Conservation (phyloP, 2,797 vertebrate species). For the Carapus acus region DNA sequence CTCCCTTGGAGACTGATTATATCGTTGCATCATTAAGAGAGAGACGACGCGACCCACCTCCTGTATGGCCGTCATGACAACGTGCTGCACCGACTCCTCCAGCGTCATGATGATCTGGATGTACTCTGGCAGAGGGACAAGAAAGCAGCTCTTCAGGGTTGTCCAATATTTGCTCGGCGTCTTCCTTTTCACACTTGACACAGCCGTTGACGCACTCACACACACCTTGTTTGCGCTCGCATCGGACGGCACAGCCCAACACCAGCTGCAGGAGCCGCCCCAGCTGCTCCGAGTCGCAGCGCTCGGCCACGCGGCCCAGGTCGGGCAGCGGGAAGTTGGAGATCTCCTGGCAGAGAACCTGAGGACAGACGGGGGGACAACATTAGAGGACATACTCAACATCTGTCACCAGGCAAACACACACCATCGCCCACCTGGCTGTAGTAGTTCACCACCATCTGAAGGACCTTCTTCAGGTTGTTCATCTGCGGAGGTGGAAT, state of each 20-base stretch:
- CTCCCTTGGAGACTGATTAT: no score
- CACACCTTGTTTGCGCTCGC: constrained; percentile 93
- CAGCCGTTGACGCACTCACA: background rate
- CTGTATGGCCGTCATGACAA: constrained; percentile 98
- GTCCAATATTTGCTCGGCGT: no score
- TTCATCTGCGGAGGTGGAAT: constrained; percentile 83
- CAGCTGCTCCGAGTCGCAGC: constrained; percentile 77
- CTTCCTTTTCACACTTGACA: no score
- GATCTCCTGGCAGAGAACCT: constrained; percentile 89
- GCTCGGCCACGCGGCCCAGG: constrained; percentile 81
- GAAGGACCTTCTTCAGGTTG: constrained; percentile 97
- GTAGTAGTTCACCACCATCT: constrained; percentile 94
- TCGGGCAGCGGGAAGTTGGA: constrained; percentile 86
- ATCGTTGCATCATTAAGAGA: background rate
- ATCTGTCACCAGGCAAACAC: background rate
- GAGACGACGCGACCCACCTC: constrained; percentile 74
- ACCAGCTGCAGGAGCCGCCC: constrained; percentile 92
- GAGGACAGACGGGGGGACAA: constrained; percentile 22
- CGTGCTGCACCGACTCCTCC: constrained; percentile 96
- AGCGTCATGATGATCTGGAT: constrained; percentile 99
- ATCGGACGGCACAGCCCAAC: constrained; percentile 93
- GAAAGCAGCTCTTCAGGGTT: no score
- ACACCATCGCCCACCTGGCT: constrained; percentile 78
- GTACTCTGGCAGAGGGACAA: constrained; percentile 75
- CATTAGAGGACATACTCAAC: constrained; percentile 1